A percentile compares a stretch with the other conserved stretches of the same genome.
These are phyloP conservation scores for Mus spicilegus DNA, from an alignment of 2,113 vertebrate species.

Conservation along the genomic window DNA sequence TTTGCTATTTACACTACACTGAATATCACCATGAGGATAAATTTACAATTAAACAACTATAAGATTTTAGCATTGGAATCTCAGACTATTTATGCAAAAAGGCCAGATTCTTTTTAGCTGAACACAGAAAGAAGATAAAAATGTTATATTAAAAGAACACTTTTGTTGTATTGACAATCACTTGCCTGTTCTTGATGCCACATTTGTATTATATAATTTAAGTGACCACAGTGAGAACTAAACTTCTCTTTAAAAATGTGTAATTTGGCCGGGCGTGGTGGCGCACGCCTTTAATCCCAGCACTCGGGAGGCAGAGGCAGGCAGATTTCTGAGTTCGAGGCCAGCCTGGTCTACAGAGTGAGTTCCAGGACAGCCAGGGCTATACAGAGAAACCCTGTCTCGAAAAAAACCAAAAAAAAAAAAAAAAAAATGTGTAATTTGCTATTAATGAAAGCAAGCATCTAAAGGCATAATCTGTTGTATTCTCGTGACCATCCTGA, in stretches of 20 bases:
- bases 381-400: too few relatives aligned
- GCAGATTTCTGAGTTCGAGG: too few relatives aligned
- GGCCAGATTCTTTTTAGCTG: background rate
- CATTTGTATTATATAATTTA: background rate
- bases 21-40: background rate
- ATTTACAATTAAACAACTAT: background rate
- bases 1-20: background rate
- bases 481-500: background rate
- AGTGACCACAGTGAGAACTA: slow-evolving; percentile 18
- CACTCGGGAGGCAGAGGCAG: too few relatives aligned
- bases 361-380: too few relatives aligned
- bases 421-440: background rate
- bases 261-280: background rate
- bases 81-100: background rate
- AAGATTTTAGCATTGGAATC: background rate
- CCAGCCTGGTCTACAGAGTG: too few relatives aligned
- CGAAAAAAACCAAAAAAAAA: too few relatives aligned
- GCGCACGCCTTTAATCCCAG: too few relatives aligned
- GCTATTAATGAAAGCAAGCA: background rate
- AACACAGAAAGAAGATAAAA: background rate
- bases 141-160: slow-evolving; percentile 1
- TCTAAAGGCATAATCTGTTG: background rate
- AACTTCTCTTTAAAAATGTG: slow-evolving; percentile 12
- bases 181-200: background rate
- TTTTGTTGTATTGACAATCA: background rate